Conservation (phyloP, 2,113 vertebrate species). For the Mesitornis unicolor region DNA sequence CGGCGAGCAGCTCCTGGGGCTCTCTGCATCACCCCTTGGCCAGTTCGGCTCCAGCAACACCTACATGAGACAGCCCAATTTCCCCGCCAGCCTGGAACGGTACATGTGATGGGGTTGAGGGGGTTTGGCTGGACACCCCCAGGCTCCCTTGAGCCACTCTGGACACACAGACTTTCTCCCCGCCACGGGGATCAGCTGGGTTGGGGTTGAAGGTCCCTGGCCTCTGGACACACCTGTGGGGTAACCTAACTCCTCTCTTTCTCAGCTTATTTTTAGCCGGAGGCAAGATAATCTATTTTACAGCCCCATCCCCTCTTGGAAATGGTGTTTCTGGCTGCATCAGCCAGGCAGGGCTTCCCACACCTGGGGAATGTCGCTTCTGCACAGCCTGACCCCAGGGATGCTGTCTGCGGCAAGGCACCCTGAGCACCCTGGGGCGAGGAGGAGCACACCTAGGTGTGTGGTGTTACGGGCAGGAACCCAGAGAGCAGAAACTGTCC, state of each 20-base stretch:
- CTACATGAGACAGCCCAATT: conserved; percentile 88
- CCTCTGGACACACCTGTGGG: accelerated
- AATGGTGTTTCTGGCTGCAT: not conserved
- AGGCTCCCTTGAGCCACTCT: not conserved
- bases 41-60: conserved; percentile 73
- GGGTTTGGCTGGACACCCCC: not conserved
- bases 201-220: accelerated
- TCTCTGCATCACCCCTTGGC: conserved; percentile 73
- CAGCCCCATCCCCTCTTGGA: not conserved
- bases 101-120: conserved; percentile 79
- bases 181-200: accelerated
- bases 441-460: not conserved
- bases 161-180: not conserved
- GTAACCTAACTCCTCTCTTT: not conserved
- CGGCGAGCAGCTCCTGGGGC: conserved; percentile 85
- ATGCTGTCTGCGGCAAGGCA: not conserved
- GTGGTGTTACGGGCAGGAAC: not conserved
- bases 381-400: accelerated
- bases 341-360: not conserved
- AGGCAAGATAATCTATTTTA: not conserved
- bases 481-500: not conserved
- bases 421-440: not conserved
- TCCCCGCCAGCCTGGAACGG: conserved; percentile 83
- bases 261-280: not conserved
- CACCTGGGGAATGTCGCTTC: accelerated